phyloP scores from a whole-genome alignment of 2,888 invertebrate species.

The Diadegma fenestrale region DNA sequence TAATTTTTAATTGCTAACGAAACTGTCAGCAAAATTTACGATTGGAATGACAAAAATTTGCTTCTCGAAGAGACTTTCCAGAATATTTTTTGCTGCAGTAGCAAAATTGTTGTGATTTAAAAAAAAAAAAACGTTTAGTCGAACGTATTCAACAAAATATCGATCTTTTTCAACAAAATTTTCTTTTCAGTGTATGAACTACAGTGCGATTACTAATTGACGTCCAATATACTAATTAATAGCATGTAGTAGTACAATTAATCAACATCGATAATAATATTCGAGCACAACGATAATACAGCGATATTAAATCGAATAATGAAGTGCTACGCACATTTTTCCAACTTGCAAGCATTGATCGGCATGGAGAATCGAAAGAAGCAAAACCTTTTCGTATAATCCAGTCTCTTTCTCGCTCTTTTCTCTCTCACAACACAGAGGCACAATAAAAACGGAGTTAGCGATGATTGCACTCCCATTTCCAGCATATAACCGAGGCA shows the following conservation, averaged over 20 bases:
- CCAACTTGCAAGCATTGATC: conserved; percentile 22
- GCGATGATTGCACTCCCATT: background rate
- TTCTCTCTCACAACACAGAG: conserved; percentile 54
- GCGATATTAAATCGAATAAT: conserved; percentile 13
- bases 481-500: background rate
- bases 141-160: too few relatives aligned
- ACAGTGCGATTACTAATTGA: conserved; percentile 20
- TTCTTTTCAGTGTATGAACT: too few relatives aligned
- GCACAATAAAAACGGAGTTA: conserved; percentile 2
- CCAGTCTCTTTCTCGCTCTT: conserved; percentile 50
- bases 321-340: background rate
- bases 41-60: too few relatives aligned
- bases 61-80: too few relatives aligned
- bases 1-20: too few relatives aligned
- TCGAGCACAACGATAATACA: conserved; percentile 32
- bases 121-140: too few relatives aligned
- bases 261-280: conserved; percentile 8
- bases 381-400: conserved; percentile 1
- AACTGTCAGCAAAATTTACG: too few relatives aligned
- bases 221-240: conserved; percentile 5
- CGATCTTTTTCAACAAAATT: too few relatives aligned
- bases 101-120: too few relatives aligned
- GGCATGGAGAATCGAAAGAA: background rate
- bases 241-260: background rate
- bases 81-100: too few relatives aligned